Evolutionary conservation across 2,113 vertebrate genomes (phyloP).

Genomic region (Heptranchias perlo): DNA sequence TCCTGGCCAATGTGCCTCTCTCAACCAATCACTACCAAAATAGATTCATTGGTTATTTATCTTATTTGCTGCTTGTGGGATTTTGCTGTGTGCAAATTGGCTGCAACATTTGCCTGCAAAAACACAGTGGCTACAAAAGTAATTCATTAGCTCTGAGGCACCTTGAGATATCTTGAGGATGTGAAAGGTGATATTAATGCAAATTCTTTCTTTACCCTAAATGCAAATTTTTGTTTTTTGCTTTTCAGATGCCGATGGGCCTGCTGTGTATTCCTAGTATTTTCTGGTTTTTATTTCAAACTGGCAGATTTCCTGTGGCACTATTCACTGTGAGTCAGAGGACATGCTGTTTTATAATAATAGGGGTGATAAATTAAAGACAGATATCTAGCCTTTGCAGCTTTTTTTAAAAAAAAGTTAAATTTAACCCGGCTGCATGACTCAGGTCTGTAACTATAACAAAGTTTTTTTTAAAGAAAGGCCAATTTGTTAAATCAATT

Average conservation of each 20-base stretch:
- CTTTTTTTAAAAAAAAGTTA: background rate
- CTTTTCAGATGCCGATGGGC: background rate
- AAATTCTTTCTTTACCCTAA: background rate
- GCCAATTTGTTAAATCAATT: background rate
- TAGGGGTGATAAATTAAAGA: background rate
- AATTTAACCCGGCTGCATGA: background rate
- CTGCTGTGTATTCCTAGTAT: background rate
- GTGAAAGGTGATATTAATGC: background rate
- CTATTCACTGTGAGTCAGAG: background rate
- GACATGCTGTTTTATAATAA: background rate
- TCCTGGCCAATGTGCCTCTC: too few species aligned
- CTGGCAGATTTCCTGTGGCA: background rate
- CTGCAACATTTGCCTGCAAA: background rate
- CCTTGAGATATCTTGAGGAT: background rate
- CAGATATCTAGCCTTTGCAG: background rate
- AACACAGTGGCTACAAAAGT: background rate
- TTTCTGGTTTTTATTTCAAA: background rate
- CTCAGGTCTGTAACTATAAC: background rate
- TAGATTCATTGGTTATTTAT: background rate
- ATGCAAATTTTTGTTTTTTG: background rate
- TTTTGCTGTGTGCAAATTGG: background rate
- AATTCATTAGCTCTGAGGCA: background rate
- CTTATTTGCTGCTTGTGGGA: background rate
- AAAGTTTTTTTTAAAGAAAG: background rate
- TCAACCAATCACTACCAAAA: background rate